These are phyloP conservation scores for Sphaerolaimus hirsutus DNA, from an alignment of 2,888 invertebrate species.

Conservation along the genomic window DNA sequence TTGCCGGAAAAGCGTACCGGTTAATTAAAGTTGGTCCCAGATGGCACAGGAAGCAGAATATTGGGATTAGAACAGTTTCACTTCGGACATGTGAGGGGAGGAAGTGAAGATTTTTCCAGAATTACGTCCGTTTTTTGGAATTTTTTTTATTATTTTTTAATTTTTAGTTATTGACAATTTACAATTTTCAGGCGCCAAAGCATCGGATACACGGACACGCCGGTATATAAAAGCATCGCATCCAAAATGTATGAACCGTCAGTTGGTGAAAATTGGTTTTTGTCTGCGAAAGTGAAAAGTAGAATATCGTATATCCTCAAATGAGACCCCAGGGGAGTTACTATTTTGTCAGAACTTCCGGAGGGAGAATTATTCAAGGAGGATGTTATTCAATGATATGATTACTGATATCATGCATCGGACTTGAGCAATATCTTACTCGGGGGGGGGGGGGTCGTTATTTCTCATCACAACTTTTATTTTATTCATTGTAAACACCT, in stretches of 20 bases:
- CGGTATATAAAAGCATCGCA: constrained; percentile 20
- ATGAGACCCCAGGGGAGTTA: no score
- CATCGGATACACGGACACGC: constrained; percentile 9
- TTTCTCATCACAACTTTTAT: no score
- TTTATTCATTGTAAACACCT: no score
- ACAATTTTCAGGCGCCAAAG: constrained; percentile 15
- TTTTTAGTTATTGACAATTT: not conserved
- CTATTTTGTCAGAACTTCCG: no score
- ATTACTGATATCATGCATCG: no score
- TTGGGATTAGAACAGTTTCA: constrained; percentile 25
- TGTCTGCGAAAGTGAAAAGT: not conserved
- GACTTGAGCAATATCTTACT: no score
- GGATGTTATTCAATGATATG: no score
- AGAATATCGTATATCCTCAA: not conserved
- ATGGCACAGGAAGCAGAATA: no score
- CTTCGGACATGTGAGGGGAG: constrained; percentile 24
- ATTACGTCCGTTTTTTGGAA: constrained; percentile 19
- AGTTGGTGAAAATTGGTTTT: constrained; percentile 8
- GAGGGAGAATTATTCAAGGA: no score
- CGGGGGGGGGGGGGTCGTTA: no score
- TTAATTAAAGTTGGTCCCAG: no score
- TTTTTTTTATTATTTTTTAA: not conserved
- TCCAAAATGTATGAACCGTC: constrained; percentile 22
- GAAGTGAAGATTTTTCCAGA: constrained; percentile 25
- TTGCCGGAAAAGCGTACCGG: no score